Evolutionary conservation across 2,797 vertebrate genomes (phyloP), one percentile per base, ranked within the genome.

Genomic region (Chiloscyllium punctatum): DNA sequence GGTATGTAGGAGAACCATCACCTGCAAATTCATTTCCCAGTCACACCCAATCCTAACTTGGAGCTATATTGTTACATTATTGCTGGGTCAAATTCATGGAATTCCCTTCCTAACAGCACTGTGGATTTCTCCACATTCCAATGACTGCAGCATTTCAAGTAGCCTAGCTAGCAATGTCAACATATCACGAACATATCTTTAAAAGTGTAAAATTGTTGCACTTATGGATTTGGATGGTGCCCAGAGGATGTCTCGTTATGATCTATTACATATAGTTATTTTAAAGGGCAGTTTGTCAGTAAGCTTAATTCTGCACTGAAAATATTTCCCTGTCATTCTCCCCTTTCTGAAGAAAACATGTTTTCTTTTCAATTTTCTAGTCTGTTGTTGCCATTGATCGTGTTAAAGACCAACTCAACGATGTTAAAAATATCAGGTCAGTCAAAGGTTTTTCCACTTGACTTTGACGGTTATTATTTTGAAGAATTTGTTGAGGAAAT

Each of bases 351-450:
- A 92, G 62, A 7, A 23, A 92, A 37, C 27, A 68, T 18, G 21
- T 5, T 68, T 91, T 92, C 16, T 77, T 95, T 74, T 30, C 57
- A 27, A 42, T 72, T 77, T 57, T 53, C 48, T 33, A 95, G 94
- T 72, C 94, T 57, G 42, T 77, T 16, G 27, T 30, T 8, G 27
- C 77, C 53, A 95, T 95, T 77, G 30, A 72, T 95, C 71, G 3
- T 53, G 11, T 95, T 77, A 57, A 95, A 72, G 2, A 66, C 27
- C 23, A 95, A 95, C 94, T 95, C 94, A 57, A 95, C 0, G 69
- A 95, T 33, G 21, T 42, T 8, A 37, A 95, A 77, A n/a, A 57
- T 57, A 95, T 95, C 5, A 77, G 94, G 94, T 95, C 48, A 95
- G 71, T 48, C 69, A 33, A 74, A 77, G 48, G 69, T 37, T 66